These are phyloP conservation scores for Telmatherina bonti DNA, from an alignment of 2,797 vertebrate genomes.

Conservation along the genomic window DNA sequence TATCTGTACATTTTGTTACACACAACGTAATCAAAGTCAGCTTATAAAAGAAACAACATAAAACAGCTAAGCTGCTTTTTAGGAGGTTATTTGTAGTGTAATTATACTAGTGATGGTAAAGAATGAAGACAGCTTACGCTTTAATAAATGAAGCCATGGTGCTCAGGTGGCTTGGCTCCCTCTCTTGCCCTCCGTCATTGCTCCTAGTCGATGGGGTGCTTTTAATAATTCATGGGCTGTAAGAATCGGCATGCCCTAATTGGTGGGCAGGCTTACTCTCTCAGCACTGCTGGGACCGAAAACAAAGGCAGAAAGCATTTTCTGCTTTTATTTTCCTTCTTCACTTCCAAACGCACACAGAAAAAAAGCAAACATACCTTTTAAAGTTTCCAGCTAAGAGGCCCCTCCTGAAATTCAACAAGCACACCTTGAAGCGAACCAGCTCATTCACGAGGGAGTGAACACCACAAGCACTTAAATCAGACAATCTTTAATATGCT, in stretches of 20 bases:
- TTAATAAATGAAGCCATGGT: conserved; percentile 55
- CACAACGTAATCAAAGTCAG: conserved; percentile 25
- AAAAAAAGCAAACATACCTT: conserved; percentile 48
- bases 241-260: conserved; percentile 73
- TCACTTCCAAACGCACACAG: conserved; percentile 19
- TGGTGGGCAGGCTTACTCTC: conserved; percentile 69
- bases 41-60: neutral
- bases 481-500: conserved; percentile 46
- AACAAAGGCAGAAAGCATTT: conserved; percentile 50
- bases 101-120: conserved; percentile 19
- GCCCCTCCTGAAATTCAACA: conserved; percentile 64
- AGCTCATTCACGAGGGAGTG: conserved; percentile 40
- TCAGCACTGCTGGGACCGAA: conserved; percentile 61
- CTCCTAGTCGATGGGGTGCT: conserved; percentile 65
- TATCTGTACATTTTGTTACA: conserved; percentile 34
- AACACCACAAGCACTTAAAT: conserved; percentile 36
- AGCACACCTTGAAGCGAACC: conserved; percentile 56
- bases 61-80: neutral
- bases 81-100: conserved; percentile 44
- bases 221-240: conserved; percentile 82
- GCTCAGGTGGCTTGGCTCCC: conserved; percentile 63
- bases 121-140: conserved; percentile 25
- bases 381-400: conserved; percentile 71
- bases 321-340: neutral
- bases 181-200: conserved; percentile 52